Evolutionary conservation across 2,797 vertebrate species (phyloP).

Genomic region (Astyanax mexicanus): DNA sequence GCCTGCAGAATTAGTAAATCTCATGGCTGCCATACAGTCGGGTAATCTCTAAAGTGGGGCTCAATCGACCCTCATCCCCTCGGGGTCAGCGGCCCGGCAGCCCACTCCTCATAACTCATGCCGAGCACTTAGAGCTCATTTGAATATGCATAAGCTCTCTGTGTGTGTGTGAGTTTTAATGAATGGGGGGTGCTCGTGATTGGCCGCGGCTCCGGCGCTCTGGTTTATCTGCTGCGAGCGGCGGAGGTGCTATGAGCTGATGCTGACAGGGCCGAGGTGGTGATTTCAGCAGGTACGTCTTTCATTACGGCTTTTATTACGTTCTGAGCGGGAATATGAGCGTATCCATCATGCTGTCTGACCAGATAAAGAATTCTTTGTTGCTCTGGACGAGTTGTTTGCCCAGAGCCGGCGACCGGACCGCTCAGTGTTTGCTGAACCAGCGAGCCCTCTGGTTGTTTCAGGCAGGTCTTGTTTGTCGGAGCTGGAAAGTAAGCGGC

Average conservation of each 20-base stretch:
- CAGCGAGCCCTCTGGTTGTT: neutral
- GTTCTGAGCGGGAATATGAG: conserved; percentile 61
- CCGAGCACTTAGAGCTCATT: conserved; percentile 39
- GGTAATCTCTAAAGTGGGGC: conserved; percentile 61
- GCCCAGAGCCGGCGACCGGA: conserved; percentile 37
- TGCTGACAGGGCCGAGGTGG: conserved; percentile 70
- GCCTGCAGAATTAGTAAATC: conserved; percentile 30
- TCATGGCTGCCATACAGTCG: conserved; percentile 34
- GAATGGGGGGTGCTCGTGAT: conserved; percentile 10
- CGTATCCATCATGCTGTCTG: conserved; percentile 66
- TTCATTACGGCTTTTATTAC: conserved; percentile 52
- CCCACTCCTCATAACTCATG: conserved; percentile 53
- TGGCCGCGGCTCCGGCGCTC: conserved; percentile 45
- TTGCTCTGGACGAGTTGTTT: conserved; percentile 68
- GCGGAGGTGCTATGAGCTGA: conserved; percentile 67
- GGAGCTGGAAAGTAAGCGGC: neutral
- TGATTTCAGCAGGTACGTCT: conserved; percentile 63
- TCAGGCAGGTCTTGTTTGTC: too few species aligned
- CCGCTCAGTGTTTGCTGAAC: neutral
- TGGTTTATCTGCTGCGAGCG: conserved; percentile 42
- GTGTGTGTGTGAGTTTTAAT: conserved; percentile 52
- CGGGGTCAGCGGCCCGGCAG: conserved; percentile 32
- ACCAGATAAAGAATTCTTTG: conserved; percentile 61
- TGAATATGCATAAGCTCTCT: conserved; percentile 41
- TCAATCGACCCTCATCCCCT: conserved; percentile 52